Evolutionary conservation across 2,113 vertebrate genomes (phyloP), one percentile per base, ranked within the genome.

Genomic region (Oreochromis aureus): DNA sequence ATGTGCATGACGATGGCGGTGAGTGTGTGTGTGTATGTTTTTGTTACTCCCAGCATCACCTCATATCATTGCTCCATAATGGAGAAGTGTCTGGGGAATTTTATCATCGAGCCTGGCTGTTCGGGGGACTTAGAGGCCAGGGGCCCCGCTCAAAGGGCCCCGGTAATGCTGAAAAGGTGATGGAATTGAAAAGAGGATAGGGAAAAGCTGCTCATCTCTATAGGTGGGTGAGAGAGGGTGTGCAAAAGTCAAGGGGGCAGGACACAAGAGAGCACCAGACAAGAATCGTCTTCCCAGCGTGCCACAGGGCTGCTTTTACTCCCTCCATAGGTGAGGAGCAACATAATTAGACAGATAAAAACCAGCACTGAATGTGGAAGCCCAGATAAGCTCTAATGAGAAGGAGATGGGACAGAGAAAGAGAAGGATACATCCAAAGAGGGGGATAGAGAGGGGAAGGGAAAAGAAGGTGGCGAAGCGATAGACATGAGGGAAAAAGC

Each of bases 271-370:
- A 88, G 81, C 76, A 8, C 7, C 32, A 7, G 59, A 82, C 82
- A 86, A 81, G 83, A 91, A 89, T 90, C 11, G 51, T 73, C 90
- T 89, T 92, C 91, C 90, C 91, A 91, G 87, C 89, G 86, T 94
- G 94, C 89, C 90, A 63, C 69, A 58, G 88, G 84, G 88, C 89
- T 66, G 86, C 81, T 87, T 44, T 36, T 83, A 55, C 66, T 85
- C 85, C 92, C 93, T 91, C 84, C 89, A 87, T 94, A 96, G 96
- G 95, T 95, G 95, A 94, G 92, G 27, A 93, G 95, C 91, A 89
- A 95, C 93, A 96, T 96, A 96, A 97, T 97, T 96, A 97, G 93
- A 95, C 90, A 95, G 96, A 95, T 96, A 96, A 96, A 96, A 91
- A 83, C 32, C 90, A 87, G 39, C 32, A 86, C 85, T 92, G 95